Percentiles rank a stretch among this genome's conserved stretches.
Evolutionary conservation across 2,888 invertebrate species (phyloP).

Genomic region (Orthosia gothica): DNA sequence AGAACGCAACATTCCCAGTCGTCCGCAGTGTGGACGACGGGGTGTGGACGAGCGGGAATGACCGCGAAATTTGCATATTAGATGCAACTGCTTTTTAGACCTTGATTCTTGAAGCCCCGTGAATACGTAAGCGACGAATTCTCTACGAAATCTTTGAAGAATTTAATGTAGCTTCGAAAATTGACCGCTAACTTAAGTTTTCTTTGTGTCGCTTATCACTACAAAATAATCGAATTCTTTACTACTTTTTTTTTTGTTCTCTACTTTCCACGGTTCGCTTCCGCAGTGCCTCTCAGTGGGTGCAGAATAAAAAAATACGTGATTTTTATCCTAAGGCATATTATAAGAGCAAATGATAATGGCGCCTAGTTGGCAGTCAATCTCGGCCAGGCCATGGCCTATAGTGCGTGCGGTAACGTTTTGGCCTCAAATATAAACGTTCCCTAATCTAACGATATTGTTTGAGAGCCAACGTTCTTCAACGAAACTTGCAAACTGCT

Average conservation of each 20-base stretch:
- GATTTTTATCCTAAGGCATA: slow-evolving; percentile 29
- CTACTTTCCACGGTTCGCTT: slow-evolving; percentile 34
- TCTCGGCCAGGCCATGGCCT: slow-evolving; percentile 41
- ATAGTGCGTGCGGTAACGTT: slow-evolving; percentile 31
- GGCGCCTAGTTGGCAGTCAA: slow-evolving; percentile 24
- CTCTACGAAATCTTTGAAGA: neutral
- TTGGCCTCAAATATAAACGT: slow-evolving; percentile 21
- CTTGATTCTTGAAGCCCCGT: neutral
- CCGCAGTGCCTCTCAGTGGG: slow-evolving; percentile 41
- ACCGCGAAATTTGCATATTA: neutral
- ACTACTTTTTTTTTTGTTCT: neutral
- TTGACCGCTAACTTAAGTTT: neutral
- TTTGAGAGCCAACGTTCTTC: slow-evolving; percentile 6
- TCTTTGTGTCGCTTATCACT: no score
- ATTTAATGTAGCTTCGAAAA: neutral
- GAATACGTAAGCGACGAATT: neutral
- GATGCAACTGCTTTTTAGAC: neutral
- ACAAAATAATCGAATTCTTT: neutral
- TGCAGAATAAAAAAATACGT: slow-evolving; percentile 45
- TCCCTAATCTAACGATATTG: slow-evolving; percentile 28
- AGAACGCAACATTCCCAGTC: no score
- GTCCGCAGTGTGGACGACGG: no score
- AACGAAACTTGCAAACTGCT: neutral
- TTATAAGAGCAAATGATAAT: slow-evolving; percentile 34
- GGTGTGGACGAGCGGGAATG: no score